phyloP scores from a whole-genome alignment of 2,797 vertebrate species.

The Pterois miles region DNA sequence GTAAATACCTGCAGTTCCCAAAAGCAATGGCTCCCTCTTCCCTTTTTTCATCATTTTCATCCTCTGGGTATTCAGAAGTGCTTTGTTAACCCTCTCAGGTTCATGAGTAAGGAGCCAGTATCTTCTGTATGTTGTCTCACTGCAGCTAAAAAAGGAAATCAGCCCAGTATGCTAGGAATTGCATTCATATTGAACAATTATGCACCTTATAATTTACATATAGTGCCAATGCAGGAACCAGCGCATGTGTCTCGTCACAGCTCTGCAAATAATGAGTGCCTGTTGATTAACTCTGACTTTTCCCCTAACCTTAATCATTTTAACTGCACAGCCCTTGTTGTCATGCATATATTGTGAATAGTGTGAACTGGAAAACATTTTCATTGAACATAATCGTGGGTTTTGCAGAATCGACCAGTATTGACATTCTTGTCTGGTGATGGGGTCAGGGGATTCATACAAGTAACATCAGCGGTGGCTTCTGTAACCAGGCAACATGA shows the following conservation, averaged over 20 bases:
- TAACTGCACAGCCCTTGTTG: not conserved
- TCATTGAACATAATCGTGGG: not conserved
- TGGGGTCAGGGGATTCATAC: not conserved
- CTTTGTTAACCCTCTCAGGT: constrained; percentile 33
- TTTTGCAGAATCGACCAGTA: not conserved
- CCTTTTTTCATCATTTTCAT: constrained; percentile 23
- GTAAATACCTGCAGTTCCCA: constrained; percentile 32
- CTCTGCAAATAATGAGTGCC: not conserved
- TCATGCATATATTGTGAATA: not conserved
- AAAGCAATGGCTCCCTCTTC: constrained; percentile 19
- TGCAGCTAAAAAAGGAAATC: constrained; percentile 16
- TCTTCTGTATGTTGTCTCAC: constrained; percentile 14
- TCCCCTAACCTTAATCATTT: not conserved
- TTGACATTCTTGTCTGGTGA: not conserved
- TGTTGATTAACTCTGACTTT: not conserved
- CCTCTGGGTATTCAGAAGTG: constrained; percentile 10
- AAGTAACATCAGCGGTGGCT: constrained; percentile 23
- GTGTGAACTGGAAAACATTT: not conserved
- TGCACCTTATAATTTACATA: not conserved
- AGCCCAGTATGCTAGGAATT: not conserved
- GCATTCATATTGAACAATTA: not conserved
- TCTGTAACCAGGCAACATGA: constrained; percentile 24
- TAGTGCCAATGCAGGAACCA: not conserved
- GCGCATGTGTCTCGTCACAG: not conserved
- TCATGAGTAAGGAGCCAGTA: constrained; percentile 36